Percentiles rank a stretch among this genome's conserved stretches.
These are phyloP conservation scores for Stichopus chloronotus DNA, from an alignment of 35 echinoderm and acorn worm species.

Conservation along the genomic window DNA sequence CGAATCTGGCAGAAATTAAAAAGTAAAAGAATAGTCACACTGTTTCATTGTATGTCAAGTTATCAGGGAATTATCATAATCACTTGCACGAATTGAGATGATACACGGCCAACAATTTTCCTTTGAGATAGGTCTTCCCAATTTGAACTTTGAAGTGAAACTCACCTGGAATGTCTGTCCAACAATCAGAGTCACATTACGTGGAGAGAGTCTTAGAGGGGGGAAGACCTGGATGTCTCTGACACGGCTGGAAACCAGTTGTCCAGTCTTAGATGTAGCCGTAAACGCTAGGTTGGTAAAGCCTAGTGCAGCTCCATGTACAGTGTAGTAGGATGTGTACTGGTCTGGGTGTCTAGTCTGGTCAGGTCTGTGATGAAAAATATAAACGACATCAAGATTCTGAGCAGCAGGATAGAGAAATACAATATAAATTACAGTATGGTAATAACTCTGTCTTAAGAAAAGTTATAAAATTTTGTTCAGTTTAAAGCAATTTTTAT, in stretches of 20 bases:
- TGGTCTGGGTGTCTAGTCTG: conserved; percentile 55
- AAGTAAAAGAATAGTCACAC: neutral
- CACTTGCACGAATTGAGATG: too few relatives aligned
- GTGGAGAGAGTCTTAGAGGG: conserved; percentile 72
- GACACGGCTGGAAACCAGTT: conserved; percentile 72
- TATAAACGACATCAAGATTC: neutral
- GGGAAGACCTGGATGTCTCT: conserved; percentile 97
- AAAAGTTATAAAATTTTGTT: too few relatives aligned
- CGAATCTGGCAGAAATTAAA: conserved; percentile 66
- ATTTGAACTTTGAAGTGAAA: neutral
- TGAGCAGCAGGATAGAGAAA: neutral
- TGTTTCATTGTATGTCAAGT: too few relatives aligned
- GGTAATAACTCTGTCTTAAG: neutral
- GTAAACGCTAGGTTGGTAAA: conserved; percentile 84
- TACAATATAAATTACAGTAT: neutral
- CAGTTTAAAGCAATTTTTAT: too few relatives aligned
- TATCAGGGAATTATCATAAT: too few relatives aligned
- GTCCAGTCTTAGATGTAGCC: conserved; percentile 75
- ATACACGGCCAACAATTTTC: too few relatives aligned
- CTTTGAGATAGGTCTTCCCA: neutral
- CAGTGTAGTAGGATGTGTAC: conserved; percentile 87
- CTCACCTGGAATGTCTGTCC: conserved; percentile 83
- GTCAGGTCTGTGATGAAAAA: conserved; percentile 70
- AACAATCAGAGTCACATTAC: conserved; percentile 91
- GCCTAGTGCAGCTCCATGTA: conserved; percentile 79